Percentiles rank a stretch among this genome's conserved stretches.
Evolutionary conservation across 2,797 vertebrate genomes (phyloP).

Genomic region (Aphelocoma californica): DNA sequence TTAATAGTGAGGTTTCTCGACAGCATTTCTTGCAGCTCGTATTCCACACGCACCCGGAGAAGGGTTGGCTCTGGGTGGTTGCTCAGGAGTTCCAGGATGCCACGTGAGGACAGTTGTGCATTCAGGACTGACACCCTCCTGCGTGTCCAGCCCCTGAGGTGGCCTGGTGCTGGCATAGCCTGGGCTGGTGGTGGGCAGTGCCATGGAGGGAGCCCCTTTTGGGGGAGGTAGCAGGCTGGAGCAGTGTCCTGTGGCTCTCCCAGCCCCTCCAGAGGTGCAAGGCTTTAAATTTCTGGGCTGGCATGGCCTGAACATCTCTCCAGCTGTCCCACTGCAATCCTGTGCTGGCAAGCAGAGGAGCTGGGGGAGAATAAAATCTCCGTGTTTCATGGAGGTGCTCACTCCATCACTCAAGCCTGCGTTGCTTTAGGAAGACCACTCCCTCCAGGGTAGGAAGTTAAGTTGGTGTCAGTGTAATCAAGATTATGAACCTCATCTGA

Average conservation of each 20-base stretch:
- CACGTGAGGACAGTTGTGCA: background rate
- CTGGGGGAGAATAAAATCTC: background rate
- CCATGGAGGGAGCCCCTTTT: rapidly evolving
- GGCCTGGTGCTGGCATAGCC: background rate
- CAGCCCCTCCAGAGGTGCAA: background rate
- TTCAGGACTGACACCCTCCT: background rate
- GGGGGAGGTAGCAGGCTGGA: background rate
- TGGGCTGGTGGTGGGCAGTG: no score
- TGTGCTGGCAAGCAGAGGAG: background rate
- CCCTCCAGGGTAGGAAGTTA: background rate
- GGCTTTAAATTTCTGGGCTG: background rate
- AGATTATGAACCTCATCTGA: slow-evolving; percentile 19
- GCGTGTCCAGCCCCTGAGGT: background rate
- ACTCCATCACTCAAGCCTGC: rapidly evolving
- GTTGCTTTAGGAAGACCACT: background rate
- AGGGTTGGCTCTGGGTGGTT: background rate
- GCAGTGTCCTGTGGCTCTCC: background rate
- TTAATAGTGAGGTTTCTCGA: slow-evolving; percentile 52
- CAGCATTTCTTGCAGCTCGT: background rate
- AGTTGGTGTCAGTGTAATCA: background rate
- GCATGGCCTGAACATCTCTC: background rate
- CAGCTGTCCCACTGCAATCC: background rate
- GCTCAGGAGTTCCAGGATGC: background rate
- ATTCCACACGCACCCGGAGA: rapidly evolving
- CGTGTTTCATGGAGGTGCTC: background rate